Evolutionary conservation across 2,888 invertebrate genomes (phyloP).

Genomic region (Mongoloraphidia duomilia): DNA sequence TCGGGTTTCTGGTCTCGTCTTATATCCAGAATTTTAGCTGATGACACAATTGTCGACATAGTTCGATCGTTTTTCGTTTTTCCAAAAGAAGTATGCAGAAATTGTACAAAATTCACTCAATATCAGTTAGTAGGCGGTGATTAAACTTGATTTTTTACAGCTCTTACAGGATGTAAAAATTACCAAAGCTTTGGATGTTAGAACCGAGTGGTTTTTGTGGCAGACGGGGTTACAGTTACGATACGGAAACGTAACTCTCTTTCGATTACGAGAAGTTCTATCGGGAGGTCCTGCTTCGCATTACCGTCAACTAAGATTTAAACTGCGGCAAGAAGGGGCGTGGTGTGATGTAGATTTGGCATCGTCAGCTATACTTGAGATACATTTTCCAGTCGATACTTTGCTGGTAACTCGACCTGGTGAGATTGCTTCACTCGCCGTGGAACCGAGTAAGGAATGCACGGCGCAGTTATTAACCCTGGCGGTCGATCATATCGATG

Average conservation of each 20-base stretch:
- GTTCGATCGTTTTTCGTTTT: conserved; percentile 57
- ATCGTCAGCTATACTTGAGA: conserved; percentile 71
- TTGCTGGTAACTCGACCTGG: conserved; percentile 38
- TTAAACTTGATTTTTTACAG: conserved; percentile 19
- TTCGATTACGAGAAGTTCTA: conserved; percentile 67
- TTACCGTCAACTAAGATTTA: conserved; percentile 42
- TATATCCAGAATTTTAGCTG: conserved; percentile 81
- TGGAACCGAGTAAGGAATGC: conserved; percentile 67
- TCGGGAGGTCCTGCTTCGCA: conserved; percentile 36
- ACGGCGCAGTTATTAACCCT: conserved; percentile 72
- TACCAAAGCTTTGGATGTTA: conserved; percentile 45
- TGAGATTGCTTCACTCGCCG: conserved; percentile 35
- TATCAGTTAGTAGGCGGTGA: background rate
- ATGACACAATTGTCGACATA: conserved; percentile 67
- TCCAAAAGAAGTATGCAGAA: conserved; percentile 45
- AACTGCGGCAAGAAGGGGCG: conserved; percentile 65
- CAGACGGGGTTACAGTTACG: conserved; percentile 79
- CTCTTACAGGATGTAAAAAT: conserved; percentile 46
- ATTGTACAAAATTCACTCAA: background rate
- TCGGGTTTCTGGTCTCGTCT: conserved; percentile 96
- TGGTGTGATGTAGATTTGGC: conserved; percentile 76
- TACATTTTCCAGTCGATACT: conserved; percentile 61
- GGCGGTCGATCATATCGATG: conserved; percentile 89
- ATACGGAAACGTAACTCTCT: conserved; percentile 66
- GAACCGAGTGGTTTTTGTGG: conserved; percentile 88